Evolutionary conservation across 2,888 invertebrate genomes (phyloP).

Genomic region (Aricia artaxerxes): DNA sequence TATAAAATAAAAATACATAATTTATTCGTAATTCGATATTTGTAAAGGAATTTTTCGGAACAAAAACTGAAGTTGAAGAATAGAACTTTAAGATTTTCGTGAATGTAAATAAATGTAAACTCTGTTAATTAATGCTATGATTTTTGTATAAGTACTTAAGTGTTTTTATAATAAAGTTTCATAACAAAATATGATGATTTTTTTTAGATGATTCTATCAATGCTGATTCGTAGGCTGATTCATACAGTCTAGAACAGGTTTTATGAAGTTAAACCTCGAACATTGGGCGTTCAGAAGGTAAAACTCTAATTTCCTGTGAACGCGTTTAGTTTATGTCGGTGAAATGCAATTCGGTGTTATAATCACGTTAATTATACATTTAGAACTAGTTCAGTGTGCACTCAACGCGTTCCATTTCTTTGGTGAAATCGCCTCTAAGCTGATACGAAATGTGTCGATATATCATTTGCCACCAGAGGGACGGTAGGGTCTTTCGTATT

Average conservation of each 20-base stretch:
- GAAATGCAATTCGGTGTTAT: no score
- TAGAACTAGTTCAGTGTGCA: no score
- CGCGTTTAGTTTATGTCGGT: no score
- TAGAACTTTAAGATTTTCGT: background rate
- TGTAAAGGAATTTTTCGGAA: background rate
- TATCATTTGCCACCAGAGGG: no score
- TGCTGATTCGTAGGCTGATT: background rate
- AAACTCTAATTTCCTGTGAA: no score
- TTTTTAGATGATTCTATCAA: background rate
- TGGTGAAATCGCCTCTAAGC: background rate
- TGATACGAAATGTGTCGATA: no score
- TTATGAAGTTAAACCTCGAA: no score
- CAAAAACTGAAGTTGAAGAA: background rate
- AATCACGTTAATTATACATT: no score
- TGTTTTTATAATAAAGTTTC: slow-evolving; percentile 29
- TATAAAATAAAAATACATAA: background rate
- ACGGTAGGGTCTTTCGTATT: no score
- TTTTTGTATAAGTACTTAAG: slow-evolving; percentile 21
- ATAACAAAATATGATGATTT: background rate
- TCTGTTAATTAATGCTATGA: background rate
- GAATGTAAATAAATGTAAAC: background rate
- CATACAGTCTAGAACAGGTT: no score
- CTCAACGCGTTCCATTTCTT: no score
- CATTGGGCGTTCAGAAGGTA: no score
- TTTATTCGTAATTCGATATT: background rate